These are phyloP conservation scores for Hecatera dysodea DNA, from an alignment of 2,888 invertebrate genomes.

Conservation along the genomic window DNA sequence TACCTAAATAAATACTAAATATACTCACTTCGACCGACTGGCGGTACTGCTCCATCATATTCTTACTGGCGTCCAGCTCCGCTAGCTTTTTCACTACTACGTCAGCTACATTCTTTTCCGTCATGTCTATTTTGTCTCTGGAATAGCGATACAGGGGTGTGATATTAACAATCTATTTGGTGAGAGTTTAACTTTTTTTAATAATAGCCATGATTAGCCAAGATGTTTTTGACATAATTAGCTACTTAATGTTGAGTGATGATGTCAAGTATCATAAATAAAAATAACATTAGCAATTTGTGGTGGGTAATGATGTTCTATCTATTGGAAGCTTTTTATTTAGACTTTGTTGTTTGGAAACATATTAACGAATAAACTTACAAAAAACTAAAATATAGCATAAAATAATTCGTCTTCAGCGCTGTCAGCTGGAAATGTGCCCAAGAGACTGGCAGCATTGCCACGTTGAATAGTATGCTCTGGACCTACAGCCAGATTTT, in stretches of 20 bases:
- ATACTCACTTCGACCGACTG: conserved; percentile 86
- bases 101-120: conserved; percentile 86
- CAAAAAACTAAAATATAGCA: too few relatives aligned
- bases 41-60: conserved; percentile 86
- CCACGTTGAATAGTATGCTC: too few relatives aligned
- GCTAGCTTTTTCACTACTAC: conserved; percentile 87
- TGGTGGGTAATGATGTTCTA: not conserved
- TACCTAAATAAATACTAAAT: not conserved
- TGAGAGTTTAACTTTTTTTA: too few relatives aligned
- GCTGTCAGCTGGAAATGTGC: too few relatives aligned
- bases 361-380: too few relatives aligned
- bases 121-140: conserved; percentile 87
- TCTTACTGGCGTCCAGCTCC: conserved; percentile 85
- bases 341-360: too few relatives aligned
- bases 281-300: not conserved
- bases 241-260: not conserved
- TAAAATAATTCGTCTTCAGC: too few relatives aligned
- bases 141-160: conserved; percentile 62
- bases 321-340: too few relatives aligned
- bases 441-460: too few relatives aligned
- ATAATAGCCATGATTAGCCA: too few relatives aligned
- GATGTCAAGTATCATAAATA: not conserved
- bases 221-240: not conserved
- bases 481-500: too few relatives aligned
- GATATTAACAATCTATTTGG: conserved; percentile 9